Evolutionary conservation across 1,140 invertebrate genomes (phyloP).

Genomic region (Orius insidiosus): DNA sequence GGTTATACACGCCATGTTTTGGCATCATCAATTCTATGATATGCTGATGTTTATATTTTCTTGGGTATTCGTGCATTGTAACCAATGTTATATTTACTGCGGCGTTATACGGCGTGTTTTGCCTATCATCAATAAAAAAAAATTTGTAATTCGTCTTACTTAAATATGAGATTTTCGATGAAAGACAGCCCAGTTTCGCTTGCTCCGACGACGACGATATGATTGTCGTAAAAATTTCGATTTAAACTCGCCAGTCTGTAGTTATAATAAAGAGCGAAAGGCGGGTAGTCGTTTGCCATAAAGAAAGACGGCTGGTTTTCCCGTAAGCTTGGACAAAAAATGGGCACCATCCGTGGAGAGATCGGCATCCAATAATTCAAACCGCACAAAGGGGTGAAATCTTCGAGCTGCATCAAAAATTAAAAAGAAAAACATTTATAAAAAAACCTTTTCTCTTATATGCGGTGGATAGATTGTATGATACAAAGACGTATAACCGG

Average conservation of each 20-base stretch:
- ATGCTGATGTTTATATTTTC: conserved; percentile 17
- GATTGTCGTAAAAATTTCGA: conserved; percentile 33
- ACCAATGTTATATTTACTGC: conserved; percentile 38
- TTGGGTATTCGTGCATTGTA: conserved; percentile 41
- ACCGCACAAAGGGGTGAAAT: conserved; percentile 1
- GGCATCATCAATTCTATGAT: conserved; percentile 30
- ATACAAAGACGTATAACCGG: not conserved
- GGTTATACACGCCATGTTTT: conserved; percentile 29
- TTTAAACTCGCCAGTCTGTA: conserved; percentile 27
- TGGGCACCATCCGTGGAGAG: conserved; percentile 1
- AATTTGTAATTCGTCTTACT: conserved; percentile 29
- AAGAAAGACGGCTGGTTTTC: not conserved
- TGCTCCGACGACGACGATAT: conserved; percentile 55
- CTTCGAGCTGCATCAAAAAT: conserved; percentile 1
- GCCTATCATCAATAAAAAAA: not conserved
- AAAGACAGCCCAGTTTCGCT: conserved; percentile 50
- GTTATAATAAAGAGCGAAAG: conserved; percentile 30
- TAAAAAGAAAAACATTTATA: not conserved
- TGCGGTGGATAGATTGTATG: not conserved
- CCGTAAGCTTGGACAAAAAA: conserved; percentile 2
- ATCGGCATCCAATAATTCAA: conserved; percentile 12
- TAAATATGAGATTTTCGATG: conserved; percentile 42
- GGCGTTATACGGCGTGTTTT: too few relatives aligned
- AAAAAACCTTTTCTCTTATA: not conserved
- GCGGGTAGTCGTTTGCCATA: conserved; percentile 11